These are phyloP conservation scores for Nipponacmea schrenckii DNA, from an alignment of 2,888 invertebrate species.

Conservation along the genomic window DNA sequence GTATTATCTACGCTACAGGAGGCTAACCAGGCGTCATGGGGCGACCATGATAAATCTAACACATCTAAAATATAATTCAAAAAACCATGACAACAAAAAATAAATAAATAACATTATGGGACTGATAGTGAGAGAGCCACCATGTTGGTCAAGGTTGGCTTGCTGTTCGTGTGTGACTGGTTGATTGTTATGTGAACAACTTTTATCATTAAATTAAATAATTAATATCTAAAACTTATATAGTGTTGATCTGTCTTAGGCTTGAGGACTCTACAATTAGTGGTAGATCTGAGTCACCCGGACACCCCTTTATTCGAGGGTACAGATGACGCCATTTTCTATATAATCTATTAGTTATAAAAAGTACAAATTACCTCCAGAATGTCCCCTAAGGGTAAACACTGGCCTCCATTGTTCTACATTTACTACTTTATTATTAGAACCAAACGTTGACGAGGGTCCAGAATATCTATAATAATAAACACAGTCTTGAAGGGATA, in stretches of 20 bases:
- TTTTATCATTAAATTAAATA: no score
- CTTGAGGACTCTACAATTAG: no score
- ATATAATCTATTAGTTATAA: no score
- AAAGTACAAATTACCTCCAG: slow-evolving; percentile 71
- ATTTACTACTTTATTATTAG: slow-evolving; percentile 65
- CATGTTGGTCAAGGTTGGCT: not conserved
- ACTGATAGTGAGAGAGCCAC: no score
- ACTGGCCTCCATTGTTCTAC: slow-evolving; percentile 94
- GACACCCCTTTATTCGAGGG: no score
- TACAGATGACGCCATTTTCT: no score
- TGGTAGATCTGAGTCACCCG: no score
- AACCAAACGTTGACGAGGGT: slow-evolving; percentile 66
- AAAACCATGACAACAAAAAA: not conserved
- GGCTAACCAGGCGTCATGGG: slow-evolving; percentile 91
- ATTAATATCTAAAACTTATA: no score
- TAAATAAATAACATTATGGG: not conserved
- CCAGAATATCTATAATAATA: slow-evolving; percentile 47
- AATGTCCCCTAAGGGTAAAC: slow-evolving; percentile 88
- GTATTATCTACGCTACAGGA: slow-evolving; percentile 97
- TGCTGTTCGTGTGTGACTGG: no score
- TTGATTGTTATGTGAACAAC: no score
- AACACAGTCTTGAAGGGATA: not conserved
- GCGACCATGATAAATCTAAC: slow-evolving; percentile 95
- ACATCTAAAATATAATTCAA: slow-evolving; percentile 76
- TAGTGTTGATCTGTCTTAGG: no score